Evolutionary conservation across 2,113 vertebrate genomes (phyloP).

Genomic region (Microtus richardsoni): DNA sequence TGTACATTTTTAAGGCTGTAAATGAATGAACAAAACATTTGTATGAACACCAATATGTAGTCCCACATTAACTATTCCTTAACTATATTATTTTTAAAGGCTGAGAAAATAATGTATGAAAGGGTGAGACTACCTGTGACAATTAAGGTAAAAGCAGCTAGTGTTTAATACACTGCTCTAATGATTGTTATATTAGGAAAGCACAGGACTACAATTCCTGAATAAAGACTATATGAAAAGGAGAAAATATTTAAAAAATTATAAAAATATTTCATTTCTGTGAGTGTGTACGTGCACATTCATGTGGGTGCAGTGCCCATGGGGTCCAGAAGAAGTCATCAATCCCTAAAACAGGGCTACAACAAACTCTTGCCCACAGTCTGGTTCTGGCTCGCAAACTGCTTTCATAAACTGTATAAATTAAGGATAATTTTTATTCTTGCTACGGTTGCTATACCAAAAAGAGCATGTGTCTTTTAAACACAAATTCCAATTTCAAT

Average conservation of each 20-base stretch:
- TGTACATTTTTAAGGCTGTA: background rate
- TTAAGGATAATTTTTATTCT: background rate
- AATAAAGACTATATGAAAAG: background rate
- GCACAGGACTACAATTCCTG: background rate
- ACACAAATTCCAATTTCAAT: conserved; percentile 19
- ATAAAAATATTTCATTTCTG: background rate
- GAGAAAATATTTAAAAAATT: background rate
- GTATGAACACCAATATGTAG: background rate
- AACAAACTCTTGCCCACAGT: background rate
- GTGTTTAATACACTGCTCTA: background rate
- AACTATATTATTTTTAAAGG: background rate
- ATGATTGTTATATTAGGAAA: background rate
- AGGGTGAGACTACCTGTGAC: no score
- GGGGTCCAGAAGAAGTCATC: background rate
- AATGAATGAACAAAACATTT: background rate
- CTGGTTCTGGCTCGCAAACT: background rate
- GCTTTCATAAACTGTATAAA: background rate
- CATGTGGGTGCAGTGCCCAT: background rate
- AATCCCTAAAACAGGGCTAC: background rate
- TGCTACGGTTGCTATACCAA: background rate
- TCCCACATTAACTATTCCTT: background rate
- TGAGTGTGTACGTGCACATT: background rate
- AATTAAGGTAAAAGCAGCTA: background rate
- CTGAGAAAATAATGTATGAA: background rate
- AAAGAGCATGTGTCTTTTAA: background rate